phyloP scores from a whole-genome alignment of 1,140 invertebrate species.

The Anagrus nilaparvatae region DNA sequence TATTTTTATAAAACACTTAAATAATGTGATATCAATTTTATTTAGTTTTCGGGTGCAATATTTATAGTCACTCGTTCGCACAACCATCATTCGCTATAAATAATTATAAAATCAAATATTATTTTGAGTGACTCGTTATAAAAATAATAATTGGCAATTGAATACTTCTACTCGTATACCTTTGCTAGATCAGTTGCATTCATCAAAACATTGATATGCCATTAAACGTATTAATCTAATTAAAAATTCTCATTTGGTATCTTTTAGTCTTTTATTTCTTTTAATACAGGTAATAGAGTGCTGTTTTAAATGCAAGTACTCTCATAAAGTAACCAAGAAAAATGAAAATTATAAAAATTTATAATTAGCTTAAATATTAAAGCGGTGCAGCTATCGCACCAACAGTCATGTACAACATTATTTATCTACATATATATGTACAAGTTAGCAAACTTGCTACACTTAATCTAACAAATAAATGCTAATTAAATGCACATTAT shows the following conservation, averaged over 20 bases:
- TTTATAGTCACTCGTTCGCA: too few species aligned
- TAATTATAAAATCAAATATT: too few species aligned
- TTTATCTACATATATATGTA: slow-evolving; percentile 23
- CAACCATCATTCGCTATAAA: too few species aligned
- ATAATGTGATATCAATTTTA: slow-evolving; percentile 41
- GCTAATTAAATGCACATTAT: too few species aligned
- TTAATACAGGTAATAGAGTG: slow-evolving; percentile 21
- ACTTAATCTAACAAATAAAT: too few species aligned
- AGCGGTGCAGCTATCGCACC: too few species aligned
- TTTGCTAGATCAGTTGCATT: slow-evolving; percentile 41
- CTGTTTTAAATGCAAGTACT: too few species aligned
- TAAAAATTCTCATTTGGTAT: slow-evolving; percentile 41
- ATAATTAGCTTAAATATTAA: slow-evolving; percentile 23
- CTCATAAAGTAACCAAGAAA: slow-evolving; percentile 6
- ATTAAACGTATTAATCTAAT: slow-evolving; percentile 37
- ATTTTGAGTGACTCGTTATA: too few species aligned
- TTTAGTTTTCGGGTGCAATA: slow-evolving; percentile 41
- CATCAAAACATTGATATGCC: slow-evolving; percentile 39
- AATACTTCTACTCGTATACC: slow-evolving; percentile 45
- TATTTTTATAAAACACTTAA: slow-evolving; percentile 43
- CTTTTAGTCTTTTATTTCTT: slow-evolving; percentile 39
- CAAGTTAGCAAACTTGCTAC: too few species aligned
- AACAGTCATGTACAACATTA: slow-evolving; percentile 14
- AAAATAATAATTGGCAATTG: too few species aligned
- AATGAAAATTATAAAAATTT: slow-evolving; percentile 21